Conservation (phyloP, 2,797 vertebrate species). For the Megaceryle alcyon region DNA sequence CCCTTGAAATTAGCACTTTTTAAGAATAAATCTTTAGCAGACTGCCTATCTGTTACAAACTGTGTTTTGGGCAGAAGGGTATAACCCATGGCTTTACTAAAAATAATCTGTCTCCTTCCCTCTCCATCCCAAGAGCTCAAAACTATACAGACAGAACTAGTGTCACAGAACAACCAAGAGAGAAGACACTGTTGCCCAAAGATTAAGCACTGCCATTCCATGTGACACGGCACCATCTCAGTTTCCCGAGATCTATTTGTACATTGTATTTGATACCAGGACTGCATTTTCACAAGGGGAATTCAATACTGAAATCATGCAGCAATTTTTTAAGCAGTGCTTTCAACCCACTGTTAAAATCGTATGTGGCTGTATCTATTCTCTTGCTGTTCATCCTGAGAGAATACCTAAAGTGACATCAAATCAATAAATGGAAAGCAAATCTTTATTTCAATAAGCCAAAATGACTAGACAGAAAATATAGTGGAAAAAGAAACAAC, state of each 20-base stretch:
- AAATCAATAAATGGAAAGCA: not conserved
- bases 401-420: not conserved
- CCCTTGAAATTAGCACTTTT: not conserved
- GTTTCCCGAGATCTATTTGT: not conserved
- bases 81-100: not conserved
- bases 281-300: not conserved
- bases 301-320: not conserved
- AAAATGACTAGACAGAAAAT: not conserved
- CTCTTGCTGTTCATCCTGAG: not conserved
- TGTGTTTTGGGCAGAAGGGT: not conserved
- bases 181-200: not conserved
- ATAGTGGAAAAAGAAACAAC: not conserved
- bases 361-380: not conserved
- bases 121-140: not conserved
- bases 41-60: not conserved
- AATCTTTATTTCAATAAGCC: not conserved
- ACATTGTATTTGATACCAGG: not conserved
- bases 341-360: not conserved
- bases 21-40: not conserved
- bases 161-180: not conserved
- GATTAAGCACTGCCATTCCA: not conserved
- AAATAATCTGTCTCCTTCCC: not conserved
- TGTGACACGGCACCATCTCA: not conserved
- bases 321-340: not conserved
- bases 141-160: not conserved